Conservation (phyloP, 1,140 invertebrate species). For the Cardiocondyla obscurior region DNA sequence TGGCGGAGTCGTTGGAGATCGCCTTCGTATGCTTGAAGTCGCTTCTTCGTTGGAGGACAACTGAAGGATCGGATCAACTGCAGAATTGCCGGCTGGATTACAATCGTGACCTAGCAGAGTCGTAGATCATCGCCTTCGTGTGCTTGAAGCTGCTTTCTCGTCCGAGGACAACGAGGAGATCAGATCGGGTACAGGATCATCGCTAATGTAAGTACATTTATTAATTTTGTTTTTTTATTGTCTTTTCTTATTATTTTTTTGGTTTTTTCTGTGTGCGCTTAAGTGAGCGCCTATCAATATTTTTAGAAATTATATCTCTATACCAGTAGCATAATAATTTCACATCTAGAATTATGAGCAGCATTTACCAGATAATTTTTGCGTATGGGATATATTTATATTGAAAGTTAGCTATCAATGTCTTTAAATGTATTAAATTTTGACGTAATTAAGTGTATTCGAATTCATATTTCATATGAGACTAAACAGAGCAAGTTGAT, state of each 20-base stretch:
- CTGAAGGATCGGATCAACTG: too few species aligned
- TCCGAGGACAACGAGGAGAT: neutral
- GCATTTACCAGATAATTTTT: too few species aligned
- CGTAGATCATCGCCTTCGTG: neutral
- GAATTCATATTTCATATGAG: neutral
- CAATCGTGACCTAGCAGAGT: neutral
- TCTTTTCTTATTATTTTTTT: neutral
- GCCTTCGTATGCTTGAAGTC: too few species aligned
- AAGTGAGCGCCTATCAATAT: too few species aligned
- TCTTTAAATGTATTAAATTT: neutral
- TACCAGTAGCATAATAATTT: too few species aligned
- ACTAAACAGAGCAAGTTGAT: neutral
- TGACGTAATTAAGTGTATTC: too few species aligned
- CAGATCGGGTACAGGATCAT: neutral
- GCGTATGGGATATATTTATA: too few species aligned
- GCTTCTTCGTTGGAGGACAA: too few species aligned
- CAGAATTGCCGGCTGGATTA: neutral
- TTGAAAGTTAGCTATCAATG: too few species aligned
- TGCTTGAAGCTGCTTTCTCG: neutral
- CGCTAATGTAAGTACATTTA: neutral
- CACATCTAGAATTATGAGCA: neutral
- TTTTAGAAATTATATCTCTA: neutral
- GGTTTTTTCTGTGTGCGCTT: too few species aligned
- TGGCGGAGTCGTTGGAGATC: too few species aligned
- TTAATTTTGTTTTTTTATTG: neutral